Conservation (phyloP, 2,113 vertebrate genomes). For the Sclerurus mexicanus region DNA sequence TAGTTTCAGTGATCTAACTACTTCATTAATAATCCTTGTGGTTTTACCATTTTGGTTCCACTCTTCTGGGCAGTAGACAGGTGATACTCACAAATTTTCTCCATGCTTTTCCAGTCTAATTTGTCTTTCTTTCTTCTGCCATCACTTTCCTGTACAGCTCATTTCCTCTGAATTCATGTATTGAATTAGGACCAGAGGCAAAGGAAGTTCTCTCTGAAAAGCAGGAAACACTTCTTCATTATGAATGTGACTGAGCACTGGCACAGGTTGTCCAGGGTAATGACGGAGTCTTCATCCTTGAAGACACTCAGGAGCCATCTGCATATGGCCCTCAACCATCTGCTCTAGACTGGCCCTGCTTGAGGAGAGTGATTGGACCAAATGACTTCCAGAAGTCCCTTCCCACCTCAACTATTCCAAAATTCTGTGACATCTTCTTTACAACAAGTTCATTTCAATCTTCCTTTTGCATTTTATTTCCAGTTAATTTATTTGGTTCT, state of each 20-base stretch:
- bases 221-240: background rate
- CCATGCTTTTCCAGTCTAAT: background rate
- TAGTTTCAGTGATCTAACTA: background rate
- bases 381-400: background rate
- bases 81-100: background rate
- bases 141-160: background rate
- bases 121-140: background rate
- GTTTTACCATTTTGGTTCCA: background rate
- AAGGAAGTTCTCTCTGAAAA: background rate
- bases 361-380: background rate
- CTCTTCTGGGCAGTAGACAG: background rate
- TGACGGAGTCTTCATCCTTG: background rate
- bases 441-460: background rate
- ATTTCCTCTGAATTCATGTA: background rate
- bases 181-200: background rate
- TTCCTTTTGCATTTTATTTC: background rate
- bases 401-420: background rate
- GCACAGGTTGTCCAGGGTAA: background rate
- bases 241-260: background rate
- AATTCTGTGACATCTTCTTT: background rate
- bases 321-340: background rate
- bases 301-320: background rate
- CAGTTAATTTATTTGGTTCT: background rate
- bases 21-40: background rate
- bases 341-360: background rate